Evolutionary conservation across 2,888 invertebrate species (phyloP).

Genomic region (Leptinotarsa rubiginosa): DNA sequence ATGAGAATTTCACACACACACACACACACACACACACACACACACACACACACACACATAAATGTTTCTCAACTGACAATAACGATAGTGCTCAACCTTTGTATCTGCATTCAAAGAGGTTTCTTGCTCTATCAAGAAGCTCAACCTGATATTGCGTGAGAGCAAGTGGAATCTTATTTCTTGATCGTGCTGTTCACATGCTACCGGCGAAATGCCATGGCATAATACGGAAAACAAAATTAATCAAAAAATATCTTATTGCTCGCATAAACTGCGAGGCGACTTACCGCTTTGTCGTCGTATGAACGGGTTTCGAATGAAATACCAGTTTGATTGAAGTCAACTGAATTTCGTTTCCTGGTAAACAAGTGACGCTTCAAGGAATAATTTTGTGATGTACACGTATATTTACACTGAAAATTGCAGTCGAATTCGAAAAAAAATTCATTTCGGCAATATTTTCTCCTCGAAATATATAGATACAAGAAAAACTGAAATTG

Average conservation of each 20-base stretch:
- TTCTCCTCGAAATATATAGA: too few species aligned
- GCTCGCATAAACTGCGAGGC: constrained; percentile 8
- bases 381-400: too few species aligned
- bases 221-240: constrained; percentile 35
- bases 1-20: too few species aligned
- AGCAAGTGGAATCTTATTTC: constrained; percentile 34
- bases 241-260: constrained; percentile 34
- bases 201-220: constrained; percentile 37
- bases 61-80: not conserved
- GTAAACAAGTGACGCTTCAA: not conserved
- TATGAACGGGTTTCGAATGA: constrained; percentile 19
- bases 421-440: too few species aligned
- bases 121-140: not conserved
- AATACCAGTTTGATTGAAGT: not conserved
- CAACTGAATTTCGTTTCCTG: not conserved
- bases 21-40: too few species aligned
- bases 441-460: too few species aligned
- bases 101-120: too few species aligned
- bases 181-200: constrained; percentile 42
- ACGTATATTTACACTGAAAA: too few species aligned
- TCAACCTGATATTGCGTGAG: constrained; percentile 27
- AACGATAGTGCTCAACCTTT: not conserved
- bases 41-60: too few species aligned
- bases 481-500: too few species aligned
- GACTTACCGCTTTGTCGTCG: constrained; percentile 9